Base-by-base conservation (phyloP, 2,797 vertebrate genomes). In the Streptopelia turtur region DNA sequence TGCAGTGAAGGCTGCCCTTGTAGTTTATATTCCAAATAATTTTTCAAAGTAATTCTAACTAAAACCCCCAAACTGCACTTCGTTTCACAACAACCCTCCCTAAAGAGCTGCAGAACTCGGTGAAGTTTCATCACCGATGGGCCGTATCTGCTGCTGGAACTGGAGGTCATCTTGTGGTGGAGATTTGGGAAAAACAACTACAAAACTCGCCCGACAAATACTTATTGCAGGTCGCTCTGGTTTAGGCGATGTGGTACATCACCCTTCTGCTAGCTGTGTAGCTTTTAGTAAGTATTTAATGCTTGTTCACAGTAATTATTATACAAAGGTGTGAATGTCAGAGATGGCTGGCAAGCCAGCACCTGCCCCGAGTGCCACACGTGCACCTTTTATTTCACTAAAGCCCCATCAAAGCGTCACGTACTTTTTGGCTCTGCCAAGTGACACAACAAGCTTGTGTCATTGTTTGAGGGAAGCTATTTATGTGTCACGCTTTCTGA, bases 401-500 rank as follows among this genome's bases (percentile, higher is more conserved):
- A 83, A 85, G 43, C 52, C 45, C 41, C 59, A 31, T 64, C 57
- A 57, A 65, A 20, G 25, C 5, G 55, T 69, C 77, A 47, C 2
- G 3, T 31, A 53, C 25, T 41, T 66, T 66, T 69, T 39, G 31
- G 43, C 52, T 75, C 83, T 83, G 30, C 72, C 43, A n/a, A 35
- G 53, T 14, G 35, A 84, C 74, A 59, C 47, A 49, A 74, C 50
- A 72, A 49, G 53, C 21, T 69, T 49, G 50, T 79, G 78, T 64
- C 63, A 24, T 47, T 81, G 56, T 43, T 61, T 43, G 50, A 57
- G 74, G 63, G 55, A 76, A 95, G 41, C 60, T 87, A 77, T 91
- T 90, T 56, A 76, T 61, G 24, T 18, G 56, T 94, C 93, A 92
- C 8, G 43, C 60, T 23, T 68, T 82, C 52, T 18, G 70, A 96